Base-by-base conservation (phyloP, 2,797 vertebrate genomes). In the Novumbra hubbsi region DNA sequence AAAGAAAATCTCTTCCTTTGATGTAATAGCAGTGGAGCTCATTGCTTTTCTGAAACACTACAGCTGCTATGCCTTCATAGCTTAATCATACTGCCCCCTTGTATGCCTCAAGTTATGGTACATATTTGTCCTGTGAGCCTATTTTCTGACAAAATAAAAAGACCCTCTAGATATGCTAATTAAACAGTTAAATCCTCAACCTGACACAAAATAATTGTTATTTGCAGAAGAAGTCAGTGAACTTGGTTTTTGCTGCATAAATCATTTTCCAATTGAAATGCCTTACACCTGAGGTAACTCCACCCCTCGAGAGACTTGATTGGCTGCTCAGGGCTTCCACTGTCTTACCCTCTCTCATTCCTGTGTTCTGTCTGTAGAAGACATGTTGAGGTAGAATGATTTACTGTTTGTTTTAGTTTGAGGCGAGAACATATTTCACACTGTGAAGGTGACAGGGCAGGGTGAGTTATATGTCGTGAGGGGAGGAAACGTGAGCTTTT, bases 351-450 rank as follows among this genome's bases (percentile, higher is more conserved):
- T 16, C 62, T 66, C 70, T 72, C 24, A n/a, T 55, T 78, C 68
- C 70, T 69, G 80, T 79, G 74, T 84, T 81, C 83, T 17, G 71
- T 77, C 67, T 78, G 85, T 83, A 84, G 81, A 76, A 77, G 81
- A 88, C 81, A 84, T 88, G 85, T 80, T 86, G 89, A 92, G 90
- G 81, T 89, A 92, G 92, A 93, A 86, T 88, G 88, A 92, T 91
- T 91, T 77, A 87, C 80, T 93, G 91, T 94, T 94, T 93, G 92
- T 91, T 93, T 93, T 91, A 86, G 86, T 92, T 92, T 27, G 84
- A 86, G 87, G 88, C 73, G 41, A 87, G 89, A 89, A 90, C 90
- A 91, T 91, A 93, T 91, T 92, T 93, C 88, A 91, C 55, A 50
- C 84, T 71, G 84, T 85, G 83, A 75, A 86, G 90, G 90, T 91